phyloP scores from a whole-genome alignment of 2,113 vertebrate genomes.

The Strigops habroptila region DNA sequence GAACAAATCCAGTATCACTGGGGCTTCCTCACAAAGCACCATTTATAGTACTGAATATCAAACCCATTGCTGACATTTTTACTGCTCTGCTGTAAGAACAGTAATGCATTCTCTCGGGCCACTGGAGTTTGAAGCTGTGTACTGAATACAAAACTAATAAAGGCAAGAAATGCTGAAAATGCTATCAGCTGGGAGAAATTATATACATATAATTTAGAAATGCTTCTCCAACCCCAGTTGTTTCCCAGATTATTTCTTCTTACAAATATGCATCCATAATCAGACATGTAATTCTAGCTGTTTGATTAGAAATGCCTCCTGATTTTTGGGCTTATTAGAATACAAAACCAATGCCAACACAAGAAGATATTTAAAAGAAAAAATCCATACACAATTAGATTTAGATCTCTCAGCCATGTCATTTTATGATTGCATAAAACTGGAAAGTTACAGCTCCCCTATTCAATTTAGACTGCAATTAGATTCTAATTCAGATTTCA shows the following conservation, averaged over 20 bases:
- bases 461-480: conserved; percentile 66
- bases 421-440: conserved; percentile 47
- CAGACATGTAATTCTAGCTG: conserved; percentile 22
- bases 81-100: background rate
- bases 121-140: background rate
- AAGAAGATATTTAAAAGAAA: background rate
- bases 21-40: background rate
- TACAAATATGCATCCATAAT: conserved; percentile 16
- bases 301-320: background rate
- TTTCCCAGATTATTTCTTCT: conserved; percentile 43
- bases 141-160: background rate
- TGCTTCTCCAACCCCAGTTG: background rate
- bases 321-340: conserved; percentile 19
- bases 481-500: conserved; percentile 65
- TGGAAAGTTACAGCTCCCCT: background rate
- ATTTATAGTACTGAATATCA: background rate
- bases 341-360: conserved; percentile 20
- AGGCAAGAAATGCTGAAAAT: conserved; percentile 13
- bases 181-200: background rate
- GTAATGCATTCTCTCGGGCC: background rate
- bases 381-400: background rate
- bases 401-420: conserved; percentile 19
- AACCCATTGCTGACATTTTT: background rate
- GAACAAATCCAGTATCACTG: background rate
- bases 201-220: conserved; percentile 8